Percentiles rank a stretch among this genome's conserved stretches.
Evolutionary conservation across 2,888 invertebrate species (phyloP).

Genomic region (Andrena minutula): DNA sequence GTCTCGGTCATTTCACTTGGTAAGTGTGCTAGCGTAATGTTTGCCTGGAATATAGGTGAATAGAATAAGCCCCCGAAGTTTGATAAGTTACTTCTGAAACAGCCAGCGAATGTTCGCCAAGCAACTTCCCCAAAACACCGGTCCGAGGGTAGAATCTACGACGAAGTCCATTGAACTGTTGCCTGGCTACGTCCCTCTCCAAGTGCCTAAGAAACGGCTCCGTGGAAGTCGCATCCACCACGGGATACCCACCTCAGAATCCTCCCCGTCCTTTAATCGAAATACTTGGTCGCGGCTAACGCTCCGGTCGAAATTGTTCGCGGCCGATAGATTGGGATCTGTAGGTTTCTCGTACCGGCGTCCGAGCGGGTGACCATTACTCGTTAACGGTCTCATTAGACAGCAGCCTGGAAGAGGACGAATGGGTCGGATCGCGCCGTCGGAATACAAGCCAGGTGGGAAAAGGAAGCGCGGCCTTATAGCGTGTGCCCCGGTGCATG

Average conservation of each 20-base stretch:
- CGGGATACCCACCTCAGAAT: background rate
- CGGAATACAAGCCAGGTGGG: conserved; percentile 21
- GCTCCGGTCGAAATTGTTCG: too few species aligned
- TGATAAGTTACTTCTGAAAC: conserved; percentile 1
- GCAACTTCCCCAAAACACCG: conserved; percentile 25
- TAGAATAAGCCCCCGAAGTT: background rate
- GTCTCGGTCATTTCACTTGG: too few species aligned
- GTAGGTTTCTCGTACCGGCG: too few species aligned
- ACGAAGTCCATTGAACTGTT: conserved; percentile 4
- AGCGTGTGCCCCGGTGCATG: conserved; percentile 41
- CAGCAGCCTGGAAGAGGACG: background rate
- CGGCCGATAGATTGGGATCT: too few species aligned
- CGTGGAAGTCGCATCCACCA: background rate
- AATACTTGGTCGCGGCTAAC: too few species aligned
- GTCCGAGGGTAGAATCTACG: conserved; percentile 17
- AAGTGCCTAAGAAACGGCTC: background rate
- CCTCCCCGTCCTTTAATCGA: too few species aligned
- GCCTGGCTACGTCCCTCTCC: background rate
- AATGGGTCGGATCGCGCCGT: background rate
- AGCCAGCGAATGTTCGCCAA: background rate
- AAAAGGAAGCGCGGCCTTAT: conserved; percentile 17
- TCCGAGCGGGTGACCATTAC: background rate
- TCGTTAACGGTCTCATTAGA: conserved; percentile 30
- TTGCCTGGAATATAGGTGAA: background rate
- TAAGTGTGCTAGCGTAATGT: too few species aligned